Evolutionary conservation across 2,888 invertebrate species (phyloP), one percentile per base, ranked within the genome.

Genomic region (Catonia carolina): DNA sequence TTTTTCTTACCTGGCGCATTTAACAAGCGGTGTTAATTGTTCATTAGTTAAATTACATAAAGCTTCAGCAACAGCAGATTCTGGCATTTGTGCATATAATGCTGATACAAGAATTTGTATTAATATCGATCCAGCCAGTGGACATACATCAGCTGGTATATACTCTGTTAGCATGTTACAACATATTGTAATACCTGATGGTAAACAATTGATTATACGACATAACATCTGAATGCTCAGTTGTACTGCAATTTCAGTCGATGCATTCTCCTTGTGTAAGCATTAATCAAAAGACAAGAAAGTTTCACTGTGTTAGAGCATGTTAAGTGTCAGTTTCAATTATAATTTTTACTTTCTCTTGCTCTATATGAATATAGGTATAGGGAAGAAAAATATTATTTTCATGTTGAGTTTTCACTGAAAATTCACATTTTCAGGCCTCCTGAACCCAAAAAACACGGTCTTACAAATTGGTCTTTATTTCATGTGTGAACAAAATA

Each of bases 41-140:
- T 86, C 85, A 66, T 87, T 87, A 68, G 89, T 88, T 50, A 89
- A 81, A 18, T 82, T 84, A 67, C 89, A 89, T 12, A 89, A 75
- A 0, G 86, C 84, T 71, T 90, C 89, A 0, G 86, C 85, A 6
- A 87, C 72, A 0, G 85, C 83, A n/a, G 83, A 77, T 1, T 86
- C 85, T 6, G 60, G 59, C 22, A 66, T 54, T 31, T 62, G 59
- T 8, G 61, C 56, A 60, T 66, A 67, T 18, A 67, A 55, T 5
- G 63, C 62, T 5, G 60, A 81, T 51, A 85, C 75, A 49, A 88
- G 70, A 66, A 86, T 76, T 70, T 90, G 90, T 36, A 90, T 71
- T 12, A 89, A 68, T 5, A 86, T 80, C 0, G 86, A 87, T 8
- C 80, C 80, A 2, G 83, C 83, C 0, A 88, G 77, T 0, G 89